Percentiles rank a stretch among this genome's conserved stretches.
Conservation (phyloP, 2,113 vertebrate species). For the Ageneiosus marmoratus region DNA sequence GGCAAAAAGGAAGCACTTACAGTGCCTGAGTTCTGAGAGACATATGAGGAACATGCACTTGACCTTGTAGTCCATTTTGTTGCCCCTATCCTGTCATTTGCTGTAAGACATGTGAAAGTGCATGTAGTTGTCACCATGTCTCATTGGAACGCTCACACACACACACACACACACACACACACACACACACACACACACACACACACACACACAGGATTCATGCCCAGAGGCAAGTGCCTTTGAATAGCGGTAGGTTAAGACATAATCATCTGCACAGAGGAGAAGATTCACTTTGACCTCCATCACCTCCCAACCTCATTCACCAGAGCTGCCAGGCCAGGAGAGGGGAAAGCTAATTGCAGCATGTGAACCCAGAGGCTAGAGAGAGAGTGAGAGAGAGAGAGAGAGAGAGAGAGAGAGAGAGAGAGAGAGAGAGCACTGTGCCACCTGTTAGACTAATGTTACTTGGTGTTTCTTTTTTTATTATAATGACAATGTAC, state of each 20-base stretch:
- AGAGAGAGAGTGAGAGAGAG: slow-evolving; percentile 55
- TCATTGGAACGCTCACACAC: slow-evolving; percentile 53
- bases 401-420: slow-evolving; percentile 42
- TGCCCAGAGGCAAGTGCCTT: slow-evolving; percentile 67
- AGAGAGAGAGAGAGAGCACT: slow-evolving; percentile 43
- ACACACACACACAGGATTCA: slow-evolving; percentile 61
- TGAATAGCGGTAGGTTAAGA: slow-evolving; percentile 75
- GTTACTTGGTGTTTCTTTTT: slow-evolving; percentile 4
- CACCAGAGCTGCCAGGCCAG: slow-evolving; percentile 54
- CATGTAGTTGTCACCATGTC: slow-evolving; percentile 52
- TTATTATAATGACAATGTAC: slow-evolving; percentile 12
- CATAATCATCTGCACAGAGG: slow-evolving; percentile 73
- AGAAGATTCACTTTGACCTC: slow-evolving; percentile 77
- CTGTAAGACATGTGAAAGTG: slow-evolving; percentile 40
- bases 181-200: slow-evolving; percentile 6
- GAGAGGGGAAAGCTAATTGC: slow-evolving; percentile 58
- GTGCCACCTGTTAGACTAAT: slow-evolving; percentile 44
- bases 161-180: slow-evolving; percentile 41
- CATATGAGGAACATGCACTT: slow-evolving; percentile 38
- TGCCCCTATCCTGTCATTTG: slow-evolving; percentile 38
- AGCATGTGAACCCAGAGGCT: slow-evolving; percentile 60
- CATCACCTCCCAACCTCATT: slow-evolving; percentile 68
- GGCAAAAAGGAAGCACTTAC: not conserved
- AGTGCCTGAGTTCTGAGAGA: slow-evolving; percentile 15
- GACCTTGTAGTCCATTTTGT: slow-evolving; percentile 41